phyloP scores from a whole-genome alignment of 2,113 vertebrate species.

The Cynoglossus semilaevis region DNA sequence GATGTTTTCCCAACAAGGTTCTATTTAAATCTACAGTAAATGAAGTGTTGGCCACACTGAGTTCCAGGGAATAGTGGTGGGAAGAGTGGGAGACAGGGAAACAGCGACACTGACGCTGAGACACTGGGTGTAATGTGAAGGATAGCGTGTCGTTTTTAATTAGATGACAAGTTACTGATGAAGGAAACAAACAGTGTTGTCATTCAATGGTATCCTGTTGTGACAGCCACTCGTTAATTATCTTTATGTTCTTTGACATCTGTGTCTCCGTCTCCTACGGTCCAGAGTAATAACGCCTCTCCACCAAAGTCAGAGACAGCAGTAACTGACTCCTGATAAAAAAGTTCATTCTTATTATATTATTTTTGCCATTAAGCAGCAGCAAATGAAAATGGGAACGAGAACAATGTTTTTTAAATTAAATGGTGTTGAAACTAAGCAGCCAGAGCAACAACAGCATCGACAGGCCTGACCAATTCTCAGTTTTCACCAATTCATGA shows the following conservation, averaged over 20 bases:
- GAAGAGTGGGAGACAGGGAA: constrained; percentile 6
- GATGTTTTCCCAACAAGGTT: constrained; percentile 38
- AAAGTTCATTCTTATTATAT: too few relatives aligned
- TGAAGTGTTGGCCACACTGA: constrained; percentile 36
- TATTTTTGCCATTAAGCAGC: background rate
- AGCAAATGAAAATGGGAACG: background rate
- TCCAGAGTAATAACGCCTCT: constrained; percentile 18
- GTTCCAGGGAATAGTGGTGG: constrained; percentile 27
- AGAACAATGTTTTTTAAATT: background rate
- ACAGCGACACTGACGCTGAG: constrained; percentile 47
- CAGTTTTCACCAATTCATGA: too few relatives aligned
- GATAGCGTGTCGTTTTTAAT: constrained; percentile 65
- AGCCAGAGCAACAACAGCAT: background rate
- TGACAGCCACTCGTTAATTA: constrained; percentile 62
- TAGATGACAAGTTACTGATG: constrained; percentile 55
- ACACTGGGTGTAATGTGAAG: constrained; percentile 55
- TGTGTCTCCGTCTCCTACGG: constrained; percentile 11
- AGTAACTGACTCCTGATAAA: background rate
- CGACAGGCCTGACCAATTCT: too few relatives aligned
- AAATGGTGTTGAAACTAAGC: background rate
- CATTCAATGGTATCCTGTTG: constrained; percentile 60
- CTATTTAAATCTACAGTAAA: constrained; percentile 52
- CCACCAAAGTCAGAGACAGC: background rate
- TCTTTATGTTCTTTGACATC: constrained; percentile 35
- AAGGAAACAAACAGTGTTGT: constrained; percentile 66